Evolutionary conservation across 2,113 vertebrate genomes (phyloP).

Genomic region (Cebidichthys violaceus): DNA sequence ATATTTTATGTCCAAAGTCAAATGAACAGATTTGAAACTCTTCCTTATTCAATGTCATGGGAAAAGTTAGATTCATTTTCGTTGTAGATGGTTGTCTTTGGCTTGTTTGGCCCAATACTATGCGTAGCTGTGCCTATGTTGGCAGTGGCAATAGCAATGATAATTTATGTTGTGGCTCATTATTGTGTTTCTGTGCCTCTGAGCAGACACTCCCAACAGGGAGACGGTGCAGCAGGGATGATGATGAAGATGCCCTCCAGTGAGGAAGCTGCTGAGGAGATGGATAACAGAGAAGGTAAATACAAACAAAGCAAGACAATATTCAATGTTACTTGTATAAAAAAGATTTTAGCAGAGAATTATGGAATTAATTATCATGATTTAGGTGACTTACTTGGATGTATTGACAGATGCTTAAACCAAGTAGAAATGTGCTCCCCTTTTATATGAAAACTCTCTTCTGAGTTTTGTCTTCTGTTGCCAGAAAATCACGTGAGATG

Average conservation of each 20-base stretch:
- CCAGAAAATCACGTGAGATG: neutral
- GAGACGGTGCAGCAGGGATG: conserved; percentile 58
- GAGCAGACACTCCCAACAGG: conserved; percentile 79
- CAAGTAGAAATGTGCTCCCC: neutral
- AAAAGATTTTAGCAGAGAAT: neutral
- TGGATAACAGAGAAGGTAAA: conserved; percentile 89
- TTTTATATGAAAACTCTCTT: neutral
- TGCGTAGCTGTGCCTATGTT: conserved; percentile 68
- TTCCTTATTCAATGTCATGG: conserved; percentile 42
- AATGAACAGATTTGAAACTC: conserved; percentile 44
- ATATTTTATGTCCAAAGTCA: conserved; percentile 34
- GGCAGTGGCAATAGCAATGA: conserved; percentile 47
- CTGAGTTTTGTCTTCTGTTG: conserved; percentile 1
- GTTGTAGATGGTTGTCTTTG: conserved; percentile 71
- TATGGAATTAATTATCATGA: neutral
- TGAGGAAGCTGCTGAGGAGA: conserved; percentile 76
- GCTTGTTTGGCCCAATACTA: conserved; percentile 65
- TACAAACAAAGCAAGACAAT: neutral
- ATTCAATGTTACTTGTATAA: neutral
- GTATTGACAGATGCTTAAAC: neutral
- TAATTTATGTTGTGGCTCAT: conserved; percentile 67
- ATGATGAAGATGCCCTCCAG: conserved; percentile 86
- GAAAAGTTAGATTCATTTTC: conserved; percentile 25
- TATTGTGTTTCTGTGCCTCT: conserved; percentile 72
- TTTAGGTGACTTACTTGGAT: neutral